Percentiles rank a stretch among this genome's conserved stretches.
These are phyloP conservation scores for Chelidonichthys spinosus DNA, from an alignment of 2,797 vertebrate species.

Conservation along the genomic window DNA sequence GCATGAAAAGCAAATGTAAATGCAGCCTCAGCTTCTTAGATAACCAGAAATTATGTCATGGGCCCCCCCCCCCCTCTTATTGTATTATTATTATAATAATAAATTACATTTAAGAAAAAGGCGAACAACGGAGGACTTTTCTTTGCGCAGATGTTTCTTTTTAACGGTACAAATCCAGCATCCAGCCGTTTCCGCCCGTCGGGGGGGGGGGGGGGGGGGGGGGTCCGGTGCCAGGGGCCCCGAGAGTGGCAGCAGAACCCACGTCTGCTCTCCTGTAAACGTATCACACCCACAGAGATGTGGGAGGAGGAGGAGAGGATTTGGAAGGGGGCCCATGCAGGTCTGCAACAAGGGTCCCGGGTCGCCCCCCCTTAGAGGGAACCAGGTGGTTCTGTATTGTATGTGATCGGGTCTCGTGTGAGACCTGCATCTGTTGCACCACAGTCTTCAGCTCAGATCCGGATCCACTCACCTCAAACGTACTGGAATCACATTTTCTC, in stretches of 20 bases:
- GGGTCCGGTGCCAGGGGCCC: constrained; percentile 72
- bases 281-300: constrained; percentile 63
- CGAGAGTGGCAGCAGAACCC: constrained; percentile 73
- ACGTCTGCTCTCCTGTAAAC: constrained; percentile 73
- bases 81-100: constrained; percentile 86
- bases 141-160: constrained; percentile 86
- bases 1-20: constrained; percentile 86
- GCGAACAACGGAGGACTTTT: constrained; percentile 74
- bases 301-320: constrained; percentile 70
- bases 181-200: constrained; percentile 54
- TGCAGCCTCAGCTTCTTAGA: constrained; percentile 82
- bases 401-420: constrained; percentile 29
- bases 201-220: too few species aligned
- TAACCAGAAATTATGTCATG: constrained; percentile 86
- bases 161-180: constrained; percentile 75
- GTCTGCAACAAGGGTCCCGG: constrained; percentile 61
- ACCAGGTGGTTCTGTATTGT: constrained; percentile 72
- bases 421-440: constrained; percentile 57
- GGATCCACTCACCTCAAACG: too few species aligned
- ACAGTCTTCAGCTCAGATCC: too few species aligned
- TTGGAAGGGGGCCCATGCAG: constrained; percentile 72
- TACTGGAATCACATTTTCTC: too few species aligned
- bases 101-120: constrained; percentile 73
- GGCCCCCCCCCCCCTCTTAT: constrained; percentile 60
- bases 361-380: constrained; percentile 51